These are phyloP conservation scores for Erebia epiphron DNA, from an alignment of 2,888 invertebrate species.

Conservation along the genomic window DNA sequence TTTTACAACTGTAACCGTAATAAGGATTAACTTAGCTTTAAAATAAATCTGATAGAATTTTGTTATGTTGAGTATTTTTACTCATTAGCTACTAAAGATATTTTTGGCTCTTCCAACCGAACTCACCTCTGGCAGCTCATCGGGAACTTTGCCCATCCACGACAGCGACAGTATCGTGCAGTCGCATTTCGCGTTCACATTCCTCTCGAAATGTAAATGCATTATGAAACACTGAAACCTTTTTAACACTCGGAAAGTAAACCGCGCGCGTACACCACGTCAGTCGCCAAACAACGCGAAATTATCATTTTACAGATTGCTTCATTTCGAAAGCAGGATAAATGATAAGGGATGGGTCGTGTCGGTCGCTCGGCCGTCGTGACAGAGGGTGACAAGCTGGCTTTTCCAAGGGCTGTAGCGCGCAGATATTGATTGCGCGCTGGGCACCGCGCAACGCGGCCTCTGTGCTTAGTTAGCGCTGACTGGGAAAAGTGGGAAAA, in stretches of 20 bases:
- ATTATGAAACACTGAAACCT: slow-evolving; percentile 74
- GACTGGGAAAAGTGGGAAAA: slow-evolving; percentile 60
- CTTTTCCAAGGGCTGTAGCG: slow-evolving; percentile 51
- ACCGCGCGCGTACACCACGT: slow-evolving; percentile 44
- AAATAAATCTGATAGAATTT: too few relatives aligned
- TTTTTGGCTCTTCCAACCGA: not conserved
- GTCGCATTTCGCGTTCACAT: slow-evolving; percentile 96
- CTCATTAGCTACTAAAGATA: not conserved
- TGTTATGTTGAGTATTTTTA: too few relatives aligned
- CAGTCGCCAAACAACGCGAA: slow-evolving; percentile 28
- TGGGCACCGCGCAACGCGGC: slow-evolving; percentile 56
- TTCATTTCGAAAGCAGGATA: slow-evolving; percentile 34
- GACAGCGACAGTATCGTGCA: slow-evolving; percentile 96
- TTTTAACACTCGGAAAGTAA: slow-evolving; percentile 41
- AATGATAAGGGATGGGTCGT: slow-evolving; percentile 49
- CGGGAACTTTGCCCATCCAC: slow-evolving; percentile 99
- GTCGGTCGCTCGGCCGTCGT: slow-evolving; percentile 59
- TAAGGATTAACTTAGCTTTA: too few relatives aligned
- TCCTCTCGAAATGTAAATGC: slow-evolving; percentile 98
- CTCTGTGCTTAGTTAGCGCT: slow-evolving; percentile 56
- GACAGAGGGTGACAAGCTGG: slow-evolving; percentile 67
- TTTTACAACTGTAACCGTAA: too few relatives aligned
- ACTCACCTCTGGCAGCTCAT: slow-evolving; percentile 77
- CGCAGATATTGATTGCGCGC: slow-evolving; percentile 76
- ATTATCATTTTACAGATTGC: slow-evolving; percentile 52